Evolutionary conservation across 2,113 vertebrate genomes (phyloP).

Genomic region (Cichladusa arquata): DNA sequence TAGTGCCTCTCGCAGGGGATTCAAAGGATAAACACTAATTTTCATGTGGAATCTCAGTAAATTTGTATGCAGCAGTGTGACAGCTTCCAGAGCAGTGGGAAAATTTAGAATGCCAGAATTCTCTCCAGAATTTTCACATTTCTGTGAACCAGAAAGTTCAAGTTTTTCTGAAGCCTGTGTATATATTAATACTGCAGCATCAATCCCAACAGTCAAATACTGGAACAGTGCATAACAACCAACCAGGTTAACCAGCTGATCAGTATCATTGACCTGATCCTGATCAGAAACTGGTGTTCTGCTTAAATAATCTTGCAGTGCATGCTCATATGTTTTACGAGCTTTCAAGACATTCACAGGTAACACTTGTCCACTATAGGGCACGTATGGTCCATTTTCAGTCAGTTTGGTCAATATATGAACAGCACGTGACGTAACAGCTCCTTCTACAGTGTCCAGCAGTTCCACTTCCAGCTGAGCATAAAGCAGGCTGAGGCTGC

Average conservation of each 20-base stretch:
- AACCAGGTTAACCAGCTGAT: conserved; percentile 71
- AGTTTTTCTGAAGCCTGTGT: conserved; percentile 72
- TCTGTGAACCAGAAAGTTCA: conserved; percentile 3
- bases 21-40: conserved; percentile 78
- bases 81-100: conserved; percentile 70
- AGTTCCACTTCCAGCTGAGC: conserved; percentile 86
- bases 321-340: conserved; percentile 83
- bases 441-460: not conserved
- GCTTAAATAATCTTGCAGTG: conserved; percentile 65
- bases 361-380: conserved; percentile 68
- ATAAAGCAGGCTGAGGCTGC: conserved; percentile 85
- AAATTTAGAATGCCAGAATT: not conserved
- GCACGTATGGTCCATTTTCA: conserved; percentile 69
- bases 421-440: conserved; percentile 70
- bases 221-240: conserved; percentile 91
- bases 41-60: conserved; percentile 83
- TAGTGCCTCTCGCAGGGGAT: conserved; percentile 80
- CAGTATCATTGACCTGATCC: not conserved
- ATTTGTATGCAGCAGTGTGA: conserved; percentile 80
- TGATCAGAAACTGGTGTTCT: not conserved
- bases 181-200: conserved; percentile 79
- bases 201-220: conserved; percentile 87
- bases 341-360: conserved; percentile 85
- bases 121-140: not conserved
- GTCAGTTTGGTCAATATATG: conserved; percentile 80